These are phyloP conservation scores for Henricia sp. DNA, from an alignment of 53 echinoderm and acorn worm genomes.

Conservation along the genomic window DNA sequence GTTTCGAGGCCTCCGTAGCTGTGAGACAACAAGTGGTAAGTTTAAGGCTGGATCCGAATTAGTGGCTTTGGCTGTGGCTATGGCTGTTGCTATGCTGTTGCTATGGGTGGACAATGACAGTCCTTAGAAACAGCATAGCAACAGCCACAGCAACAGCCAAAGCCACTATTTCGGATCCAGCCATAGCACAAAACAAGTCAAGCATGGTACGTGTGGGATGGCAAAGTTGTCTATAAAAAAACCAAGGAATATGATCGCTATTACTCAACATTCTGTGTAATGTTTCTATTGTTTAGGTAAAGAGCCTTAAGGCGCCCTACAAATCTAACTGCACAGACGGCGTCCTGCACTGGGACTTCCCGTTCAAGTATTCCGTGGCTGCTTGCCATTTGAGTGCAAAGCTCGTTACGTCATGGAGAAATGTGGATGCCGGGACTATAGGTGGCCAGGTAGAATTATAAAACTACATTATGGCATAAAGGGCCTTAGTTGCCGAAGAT, in stretches of 20 bases:
- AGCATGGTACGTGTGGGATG: not conserved
- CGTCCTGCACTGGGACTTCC: slow-evolving; percentile 28
- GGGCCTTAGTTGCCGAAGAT: not conserved
- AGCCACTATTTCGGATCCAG: too few species aligned
- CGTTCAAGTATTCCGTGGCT: slow-evolving; percentile 32
- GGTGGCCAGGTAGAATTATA: slow-evolving; percentile 54
- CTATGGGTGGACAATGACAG: not conserved
- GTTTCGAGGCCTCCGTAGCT: slow-evolving; percentile 62
- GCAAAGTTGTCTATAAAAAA: not conserved
- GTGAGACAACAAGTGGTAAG: slow-evolving; percentile 42
- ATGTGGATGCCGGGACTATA: slow-evolving; percentile 64
- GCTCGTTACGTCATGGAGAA: slow-evolving; percentile 1
- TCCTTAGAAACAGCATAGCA: too few species aligned
- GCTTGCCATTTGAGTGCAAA: slow-evolving; percentile 50
- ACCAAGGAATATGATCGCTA: not conserved
- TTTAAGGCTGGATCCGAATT: too few species aligned
- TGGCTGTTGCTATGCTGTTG: not conserved
- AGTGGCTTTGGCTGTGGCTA: not conserved
- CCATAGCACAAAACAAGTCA: not conserved
- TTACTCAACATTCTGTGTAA: not conserved
- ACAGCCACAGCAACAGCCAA: not conserved
- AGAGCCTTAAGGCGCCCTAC: slow-evolving; percentile 39
- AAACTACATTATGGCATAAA: not conserved
- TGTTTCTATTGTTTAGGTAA: slow-evolving; percentile 10
- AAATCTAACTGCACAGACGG: slow-evolving; percentile 51